Base-by-base conservation (phyloP, 2,113 vertebrate species). In the Lasiurus cinereus region DNA sequence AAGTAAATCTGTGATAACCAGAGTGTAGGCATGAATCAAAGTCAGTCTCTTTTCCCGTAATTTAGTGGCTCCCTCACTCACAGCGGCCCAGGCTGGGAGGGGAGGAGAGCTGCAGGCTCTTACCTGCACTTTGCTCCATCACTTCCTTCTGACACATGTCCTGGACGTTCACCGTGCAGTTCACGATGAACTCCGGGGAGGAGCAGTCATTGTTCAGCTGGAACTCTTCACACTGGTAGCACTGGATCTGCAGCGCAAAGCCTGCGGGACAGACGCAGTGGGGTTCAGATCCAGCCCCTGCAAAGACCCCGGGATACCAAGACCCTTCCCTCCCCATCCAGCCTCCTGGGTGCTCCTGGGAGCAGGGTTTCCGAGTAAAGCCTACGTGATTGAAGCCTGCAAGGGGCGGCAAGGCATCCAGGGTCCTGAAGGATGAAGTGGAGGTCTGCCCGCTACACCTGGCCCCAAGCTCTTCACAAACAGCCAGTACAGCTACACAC, bases 71-170 rank as follows among this genome's bases (percentile, higher is more conserved):
- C 24, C 48, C 46, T 74, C 66, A 27, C 12, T 83, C 43, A 46
- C 62, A 39, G 2, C 1, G 36, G 48, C 0, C 24, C 48, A 18
- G 31, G 33, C n/a, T 66, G 64, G 33, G 24, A 43, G 54, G 0
- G 15, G 9, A 24, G 18, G 8, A n/a, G 15, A 67, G 62, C 22
- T 36, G 33, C 46, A 0, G 74, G 22, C 46, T 84, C 99, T 98
- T 98, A 99, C 99, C 99, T 8, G 99, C 99, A 85, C 99, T 98
- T 98, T 99, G 99, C 94, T 99, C 99, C 98, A 99, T 99, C 52
- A 99, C 99, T 98, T 99, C 99, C 96, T 99, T 99, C 98, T 99
- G 99, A 96, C 99, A 99, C 98, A 99, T 99, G 97, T 99, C 99
- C 98, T 99, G 99, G 6, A 99, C 99, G 3, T 99, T 99, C 96